Conservation (phyloP, 2,113 vertebrate genomes). For the Bujurquina vittata region DNA sequence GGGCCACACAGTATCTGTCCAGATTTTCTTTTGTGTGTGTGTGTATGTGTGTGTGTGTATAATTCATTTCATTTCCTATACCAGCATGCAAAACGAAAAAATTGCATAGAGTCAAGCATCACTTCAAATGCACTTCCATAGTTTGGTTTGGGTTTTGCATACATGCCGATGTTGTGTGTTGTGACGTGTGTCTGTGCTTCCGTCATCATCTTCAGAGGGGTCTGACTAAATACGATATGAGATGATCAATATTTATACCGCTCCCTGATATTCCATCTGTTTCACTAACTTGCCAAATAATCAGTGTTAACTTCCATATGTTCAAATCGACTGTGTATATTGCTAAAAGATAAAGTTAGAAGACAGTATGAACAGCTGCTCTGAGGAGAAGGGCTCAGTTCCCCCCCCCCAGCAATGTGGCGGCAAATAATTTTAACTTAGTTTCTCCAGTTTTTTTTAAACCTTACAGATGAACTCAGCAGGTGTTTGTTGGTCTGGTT, state of each 20-base stretch:
- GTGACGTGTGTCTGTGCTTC: too few relatives aligned
- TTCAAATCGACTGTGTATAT: neutral
- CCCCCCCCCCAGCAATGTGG: neutral
- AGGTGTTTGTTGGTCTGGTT: neutral
- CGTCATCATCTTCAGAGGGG: rapidly evolving
- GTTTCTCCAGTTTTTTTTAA: neutral
- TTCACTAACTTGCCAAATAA: neutral
- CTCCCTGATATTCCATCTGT: neutral
- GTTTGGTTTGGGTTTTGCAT: too few relatives aligned
- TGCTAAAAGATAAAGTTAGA: neutral
- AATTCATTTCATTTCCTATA: neutral
- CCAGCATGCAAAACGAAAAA: too few relatives aligned
- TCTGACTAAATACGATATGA: neutral
- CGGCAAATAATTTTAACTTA: too few relatives aligned
- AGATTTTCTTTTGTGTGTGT: neutral
- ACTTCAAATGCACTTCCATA: too few relatives aligned
- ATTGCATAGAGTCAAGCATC: too few relatives aligned
- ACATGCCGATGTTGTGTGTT: neutral
- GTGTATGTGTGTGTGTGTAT: too few relatives aligned
- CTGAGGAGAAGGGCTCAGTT: neutral
- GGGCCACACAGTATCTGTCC: conserved; percentile 4
- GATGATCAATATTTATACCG: neutral
- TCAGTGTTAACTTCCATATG: neutral
- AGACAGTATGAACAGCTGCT: neutral
- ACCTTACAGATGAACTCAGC: neutral